Evolutionary conservation across 2,797 vertebrate species (phyloP).

Genomic region (Momotus momota): DNA sequence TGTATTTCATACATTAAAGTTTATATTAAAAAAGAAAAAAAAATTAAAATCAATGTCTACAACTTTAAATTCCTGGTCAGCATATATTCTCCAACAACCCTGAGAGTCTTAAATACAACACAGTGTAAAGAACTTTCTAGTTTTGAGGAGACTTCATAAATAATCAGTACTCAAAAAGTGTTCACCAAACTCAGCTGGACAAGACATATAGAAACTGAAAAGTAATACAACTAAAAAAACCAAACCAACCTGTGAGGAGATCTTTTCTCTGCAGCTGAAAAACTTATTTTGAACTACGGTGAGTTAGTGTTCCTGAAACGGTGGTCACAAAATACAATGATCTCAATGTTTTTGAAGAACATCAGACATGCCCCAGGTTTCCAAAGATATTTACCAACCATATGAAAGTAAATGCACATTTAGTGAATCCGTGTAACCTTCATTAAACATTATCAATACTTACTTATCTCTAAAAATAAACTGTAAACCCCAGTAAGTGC

Average conservation of each 20-base stretch:
- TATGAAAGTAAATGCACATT: background rate
- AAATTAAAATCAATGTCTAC: background rate
- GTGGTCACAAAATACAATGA: background rate
- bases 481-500: background rate
- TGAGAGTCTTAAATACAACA: background rate
- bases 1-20: background rate
- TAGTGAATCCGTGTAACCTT: background rate
- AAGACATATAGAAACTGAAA: background rate
- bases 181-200: background rate
- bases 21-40: background rate
- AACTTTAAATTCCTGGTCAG: background rate
- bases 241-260: background rate
- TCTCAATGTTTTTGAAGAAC: background rate
- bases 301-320: background rate
- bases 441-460: background rate
- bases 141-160: background rate
- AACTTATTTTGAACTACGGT: background rate
- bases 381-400: background rate
- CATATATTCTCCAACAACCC: background rate
- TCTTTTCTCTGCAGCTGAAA: background rate
- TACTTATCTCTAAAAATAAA: conserved; percentile 39
- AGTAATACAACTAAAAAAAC: fast-evolving
- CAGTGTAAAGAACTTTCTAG: background rate
- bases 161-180: background rate
- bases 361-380: background rate